Base-by-base conservation (phyloP, 2,113 vertebrate genomes). In the Thomomys bottae region DNA sequence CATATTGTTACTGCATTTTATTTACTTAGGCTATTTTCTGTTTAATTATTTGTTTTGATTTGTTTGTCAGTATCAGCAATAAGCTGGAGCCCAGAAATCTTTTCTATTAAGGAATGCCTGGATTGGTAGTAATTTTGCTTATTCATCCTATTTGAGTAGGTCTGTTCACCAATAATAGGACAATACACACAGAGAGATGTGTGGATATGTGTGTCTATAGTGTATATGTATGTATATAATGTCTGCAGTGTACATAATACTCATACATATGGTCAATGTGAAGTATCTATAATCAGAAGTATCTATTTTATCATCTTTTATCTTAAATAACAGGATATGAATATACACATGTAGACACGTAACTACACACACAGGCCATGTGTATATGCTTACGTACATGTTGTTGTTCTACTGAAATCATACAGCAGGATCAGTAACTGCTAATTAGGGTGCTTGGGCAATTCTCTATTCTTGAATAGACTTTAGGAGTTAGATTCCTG, bases 11-110 rank as follows among this genome's bases (percentile, higher is more conserved):
- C 32, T 90, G 76, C 83, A 36, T 79, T 84, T 86, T 90, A 64
- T 80, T 80, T 90, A 63, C 63, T 91, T 93, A 36, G 34, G 85
- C 14, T 88, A 70, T 95, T 92, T 94, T 93, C 14, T 81, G 84
- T 88, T 89, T 85, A 42, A 82, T 86, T 67, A 66, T 78, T 92
- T 83, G 68, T 79, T 89, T 94, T 94, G 10, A 3, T 80, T 93
- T 95, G 24, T 21, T 92, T 87, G 86, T 87, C 54, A 30, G 49
- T 87, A 23, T 82, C 24, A 57, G 61, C 84, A 77, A 61, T 96
- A 32, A 57, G 76, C 30, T 63, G 90, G 87, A 78, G 23, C 38
- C 75, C 36, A 92, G 77, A 68, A 95, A 78, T 73, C 32, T 28
- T 94, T 93, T 83, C 42, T 71, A 30, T 87, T 77, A 67, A 75